Percentiles rank a stretch among this genome's conserved stretches.
Conservation (phyloP, 2,797 vertebrate genomes). For the Melanotaenia maccullochi region DNA sequence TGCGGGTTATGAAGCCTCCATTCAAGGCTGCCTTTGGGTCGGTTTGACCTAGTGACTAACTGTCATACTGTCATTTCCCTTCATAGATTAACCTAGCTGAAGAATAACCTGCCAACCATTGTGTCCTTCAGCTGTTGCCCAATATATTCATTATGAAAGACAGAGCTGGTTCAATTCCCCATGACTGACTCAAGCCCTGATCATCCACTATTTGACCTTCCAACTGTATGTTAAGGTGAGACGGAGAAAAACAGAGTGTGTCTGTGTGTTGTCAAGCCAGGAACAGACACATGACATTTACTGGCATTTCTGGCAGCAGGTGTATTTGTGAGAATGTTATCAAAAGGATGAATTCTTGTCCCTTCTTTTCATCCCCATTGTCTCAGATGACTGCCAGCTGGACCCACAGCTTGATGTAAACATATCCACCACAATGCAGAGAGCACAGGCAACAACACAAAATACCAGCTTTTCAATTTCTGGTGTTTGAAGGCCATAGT, state of each 20-base stretch:
- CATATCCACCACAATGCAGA: background rate
- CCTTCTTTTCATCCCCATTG: constrained; percentile 19
- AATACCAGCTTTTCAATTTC: background rate
- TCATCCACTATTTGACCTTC: constrained; percentile 42
- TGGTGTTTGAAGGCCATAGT: constrained; percentile 15
- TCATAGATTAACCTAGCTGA: constrained; percentile 12
- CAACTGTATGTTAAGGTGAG: constrained; percentile 46
- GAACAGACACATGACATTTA: constrained; percentile 74
- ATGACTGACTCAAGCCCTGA: constrained; percentile 17
- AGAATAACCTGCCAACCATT: constrained; percentile 3
- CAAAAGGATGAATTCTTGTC: constrained; percentile 48
- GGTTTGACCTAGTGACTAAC: constrained; percentile 13
- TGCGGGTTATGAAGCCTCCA: background rate
- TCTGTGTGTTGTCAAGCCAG: constrained; percentile 32
- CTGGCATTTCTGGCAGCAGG: constrained; percentile 71
- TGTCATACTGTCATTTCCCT: constrained; percentile 26
- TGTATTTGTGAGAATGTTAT: constrained; percentile 64
- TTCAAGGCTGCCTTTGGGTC: constrained; percentile 1
- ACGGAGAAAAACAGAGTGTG: background rate
- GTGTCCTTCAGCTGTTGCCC: constrained; percentile 2
- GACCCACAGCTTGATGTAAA: constrained; percentile 20
- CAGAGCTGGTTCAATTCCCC: constrained; percentile 31
- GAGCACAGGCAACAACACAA: background rate
- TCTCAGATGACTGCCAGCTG: constrained; percentile 37
- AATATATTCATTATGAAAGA: constrained; percentile 41